Evolutionary conservation across 1,140 invertebrate species (phyloP).

Genomic region (Muscidifurax raptorellus): DNA sequence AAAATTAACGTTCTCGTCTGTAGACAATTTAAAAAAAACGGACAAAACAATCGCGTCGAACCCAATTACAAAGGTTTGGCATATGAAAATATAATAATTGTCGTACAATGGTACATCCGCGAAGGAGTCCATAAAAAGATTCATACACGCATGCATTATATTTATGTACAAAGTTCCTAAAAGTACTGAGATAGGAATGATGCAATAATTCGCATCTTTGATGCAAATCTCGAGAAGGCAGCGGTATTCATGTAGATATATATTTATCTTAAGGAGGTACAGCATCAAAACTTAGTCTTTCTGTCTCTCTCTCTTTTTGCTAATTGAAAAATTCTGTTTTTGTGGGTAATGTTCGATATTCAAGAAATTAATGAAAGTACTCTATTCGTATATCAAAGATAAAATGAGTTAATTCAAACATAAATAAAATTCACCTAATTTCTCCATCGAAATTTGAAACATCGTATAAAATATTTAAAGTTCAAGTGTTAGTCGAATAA

Average conservation of each 20-base stretch:
- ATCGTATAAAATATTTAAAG: not conserved
- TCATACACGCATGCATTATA: conserved; percentile 55
- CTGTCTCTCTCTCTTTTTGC: not conserved
- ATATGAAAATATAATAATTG: conserved; percentile 32
- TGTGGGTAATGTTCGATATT: not conserved
- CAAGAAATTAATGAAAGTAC: conserved; percentile 32
- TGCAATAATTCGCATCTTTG: conserved; percentile 55
- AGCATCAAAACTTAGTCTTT: conserved; percentile 46
- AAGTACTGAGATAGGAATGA: conserved; percentile 65
- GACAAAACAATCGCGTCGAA: not conserved
- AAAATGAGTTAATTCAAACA: not conserved
- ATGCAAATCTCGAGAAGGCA: conserved; percentile 48
- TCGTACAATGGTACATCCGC: conserved; percentile 38
- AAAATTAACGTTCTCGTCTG: not conserved
- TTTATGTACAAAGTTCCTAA: conserved; percentile 60
- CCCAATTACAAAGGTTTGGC: conserved; percentile 30
- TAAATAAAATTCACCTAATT: not conserved
- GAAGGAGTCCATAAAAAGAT: conserved; percentile 45
- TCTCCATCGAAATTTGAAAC: not conserved
- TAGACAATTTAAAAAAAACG: not conserved
- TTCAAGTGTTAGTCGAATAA: not conserved
- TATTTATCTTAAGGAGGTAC: conserved; percentile 26
- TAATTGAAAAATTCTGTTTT: not conserved
- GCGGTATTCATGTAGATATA: conserved; percentile 33
- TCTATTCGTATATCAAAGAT: not conserved